Evolutionary conservation across 1,140 invertebrate species (phyloP).

Genomic region (Bombus fervidus): DNA sequence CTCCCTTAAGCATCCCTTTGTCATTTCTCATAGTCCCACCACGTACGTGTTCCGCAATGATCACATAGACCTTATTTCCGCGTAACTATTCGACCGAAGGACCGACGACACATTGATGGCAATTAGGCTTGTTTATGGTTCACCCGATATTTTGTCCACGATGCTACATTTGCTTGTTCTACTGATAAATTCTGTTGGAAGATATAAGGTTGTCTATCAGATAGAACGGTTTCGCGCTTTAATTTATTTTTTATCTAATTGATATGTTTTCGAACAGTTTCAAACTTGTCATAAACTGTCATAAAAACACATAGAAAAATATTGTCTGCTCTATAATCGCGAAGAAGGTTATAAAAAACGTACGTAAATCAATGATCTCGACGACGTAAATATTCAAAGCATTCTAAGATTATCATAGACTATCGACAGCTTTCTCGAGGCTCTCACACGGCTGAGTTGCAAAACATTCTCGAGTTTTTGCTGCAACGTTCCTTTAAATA

Average conservation of each 20-base stretch:
- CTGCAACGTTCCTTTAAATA: not conserved
- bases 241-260: too few species aligned
- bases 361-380: not conserved
- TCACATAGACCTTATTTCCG: too few species aligned
- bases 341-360: not conserved
- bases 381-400: not conserved
- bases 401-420: not conserved
- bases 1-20: too few species aligned
- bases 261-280: not conserved
- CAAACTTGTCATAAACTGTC: not conserved
- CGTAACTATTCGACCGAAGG: too few species aligned
- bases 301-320: not conserved
- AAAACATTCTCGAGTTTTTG: not conserved
- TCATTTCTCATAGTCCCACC: too few species aligned
- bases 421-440: not conserved
- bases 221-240: too few species aligned
- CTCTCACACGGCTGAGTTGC: not conserved
- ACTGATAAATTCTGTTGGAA: not conserved
- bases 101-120: too few species aligned
- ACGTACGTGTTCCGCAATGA: too few species aligned
- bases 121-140: too few species aligned
- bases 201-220: accelerated
- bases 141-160: too few species aligned
- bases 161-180: too few species aligned
- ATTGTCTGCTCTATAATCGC: not conserved